Evolutionary conservation across 1,140 invertebrate species (phyloP), one percentile per base, ranked within the genome.

Genomic region (Megalopta genalis): DNA sequence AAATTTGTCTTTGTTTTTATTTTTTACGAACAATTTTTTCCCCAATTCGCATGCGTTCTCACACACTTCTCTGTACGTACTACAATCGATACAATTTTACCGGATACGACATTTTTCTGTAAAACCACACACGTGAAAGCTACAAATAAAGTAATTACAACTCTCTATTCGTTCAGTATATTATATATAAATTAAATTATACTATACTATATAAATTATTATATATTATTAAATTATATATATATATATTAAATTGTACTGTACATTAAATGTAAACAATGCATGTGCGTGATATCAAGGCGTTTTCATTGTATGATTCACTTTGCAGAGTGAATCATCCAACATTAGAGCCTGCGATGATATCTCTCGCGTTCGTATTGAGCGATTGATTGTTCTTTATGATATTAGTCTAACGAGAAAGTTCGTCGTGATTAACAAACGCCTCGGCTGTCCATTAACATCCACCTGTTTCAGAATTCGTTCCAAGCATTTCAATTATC

Each of bases 81-180:
- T 90, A 88, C 86, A 85, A 80, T 90, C 84, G 81, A 89, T 87
- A 79, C 84, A 77, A 81, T 81, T 91, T 91, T 84, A 91, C 84
- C 77, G 88, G 89, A 88, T 89, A 89, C 83, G 87, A 91, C 70
- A 87, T 90, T 91, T 91, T 90, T 90, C 90, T 91, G 90, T 92
- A 92, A 91, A 91, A 88, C 83, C 86, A 91, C 89, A 91, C 89
- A 91, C 87, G 88, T 90, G 88, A 89, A 92, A 89, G 87, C 88
- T 92, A 87, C 87, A 91, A 92, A 91, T 92, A 92, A 92, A 92
- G 85, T 91, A 85, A 92, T 80, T 91, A 92, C 78, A 89, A 92
- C 86, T 91, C 86, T 91, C 89, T 85, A 73, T 42, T 60, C 32
- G 32, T 85, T 64, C 49, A 73, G 57, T 39, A 59, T 0, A 62